These are phyloP conservation scores for Drosophila formosana DNA, from an alignment of 2,888 invertebrate species.

Conservation along the genomic window DNA sequence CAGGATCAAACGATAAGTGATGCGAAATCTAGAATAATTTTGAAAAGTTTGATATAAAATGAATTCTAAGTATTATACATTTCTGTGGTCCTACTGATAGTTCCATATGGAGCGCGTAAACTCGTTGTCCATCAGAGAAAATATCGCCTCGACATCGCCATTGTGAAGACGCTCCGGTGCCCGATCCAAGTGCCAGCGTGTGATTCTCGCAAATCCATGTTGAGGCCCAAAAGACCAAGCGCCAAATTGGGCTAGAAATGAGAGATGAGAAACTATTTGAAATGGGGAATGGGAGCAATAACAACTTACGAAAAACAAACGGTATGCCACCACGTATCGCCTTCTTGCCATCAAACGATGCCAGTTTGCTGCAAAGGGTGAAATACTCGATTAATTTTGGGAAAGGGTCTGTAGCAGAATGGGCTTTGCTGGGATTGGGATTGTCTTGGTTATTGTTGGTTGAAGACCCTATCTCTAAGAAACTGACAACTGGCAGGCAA, in stretches of 20 bases:
- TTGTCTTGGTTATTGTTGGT: not conserved
- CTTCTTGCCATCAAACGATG: conserved; percentile 97
- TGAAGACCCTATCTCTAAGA: conserved; percentile 10
- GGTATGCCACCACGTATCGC: conserved; percentile 98
- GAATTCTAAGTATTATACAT: not conserved
- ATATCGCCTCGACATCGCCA: conserved; percentile 96
- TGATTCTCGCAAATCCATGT: conserved; percentile 97
- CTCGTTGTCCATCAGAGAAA: conserved; percentile 96
- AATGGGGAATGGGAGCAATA: not conserved
- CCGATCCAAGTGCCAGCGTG: conserved; percentile 96
- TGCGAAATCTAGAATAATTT: conserved; percentile 89
- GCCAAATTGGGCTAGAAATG: conserved; percentile 94
- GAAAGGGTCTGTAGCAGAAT: not conserved
- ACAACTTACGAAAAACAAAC: conserved; percentile 97
- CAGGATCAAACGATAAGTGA: conserved; percentile 96
- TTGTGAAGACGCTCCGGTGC: conserved; percentile 94
- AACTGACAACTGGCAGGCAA: conserved; percentile 24
- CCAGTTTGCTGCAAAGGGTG: conserved; percentile 92
- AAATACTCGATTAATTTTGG: conserved; percentile 5
- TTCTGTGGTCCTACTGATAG: conserved; percentile 88
- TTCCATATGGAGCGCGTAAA: conserved; percentile 98
- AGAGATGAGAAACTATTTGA: not conserved
- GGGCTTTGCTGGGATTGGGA: not conserved
- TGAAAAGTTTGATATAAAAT: not conserved
- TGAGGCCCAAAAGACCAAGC: conserved; percentile 97